These are phyloP conservation scores for Zapus hudsonius DNA, from an alignment of 2,113 vertebrate genomes.

Conservation along the genomic window DNA sequence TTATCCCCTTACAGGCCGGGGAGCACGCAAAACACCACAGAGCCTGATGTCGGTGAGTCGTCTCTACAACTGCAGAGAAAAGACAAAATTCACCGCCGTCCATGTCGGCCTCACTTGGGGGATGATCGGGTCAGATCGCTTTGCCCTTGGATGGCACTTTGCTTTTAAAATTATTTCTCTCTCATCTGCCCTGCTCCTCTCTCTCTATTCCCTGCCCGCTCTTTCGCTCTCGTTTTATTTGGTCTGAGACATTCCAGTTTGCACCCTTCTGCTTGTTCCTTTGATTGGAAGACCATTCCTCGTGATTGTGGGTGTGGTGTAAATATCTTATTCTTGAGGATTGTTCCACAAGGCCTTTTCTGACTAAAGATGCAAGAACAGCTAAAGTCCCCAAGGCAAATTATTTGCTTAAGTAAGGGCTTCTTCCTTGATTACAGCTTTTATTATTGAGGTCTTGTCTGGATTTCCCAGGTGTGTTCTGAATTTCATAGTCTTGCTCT, in stretches of 20 bases:
- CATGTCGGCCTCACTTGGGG: constrained; percentile 29
- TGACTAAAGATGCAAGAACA: constrained; percentile 37
- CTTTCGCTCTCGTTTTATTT: not conserved
- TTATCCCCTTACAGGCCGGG: constrained; percentile 63
- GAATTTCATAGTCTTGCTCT: constrained; percentile 56
- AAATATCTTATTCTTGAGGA: constrained; percentile 65
- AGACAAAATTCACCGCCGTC: constrained; percentile 78
- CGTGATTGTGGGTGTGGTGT: not conserved
- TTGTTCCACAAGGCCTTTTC: constrained; percentile 32
- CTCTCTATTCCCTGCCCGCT: not conserved
- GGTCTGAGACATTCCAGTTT: not conserved
- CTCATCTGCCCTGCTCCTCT: not conserved
- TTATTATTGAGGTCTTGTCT: constrained; percentile 75
- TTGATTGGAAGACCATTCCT: constrained; percentile 54
- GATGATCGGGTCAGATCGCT: constrained; percentile 75
- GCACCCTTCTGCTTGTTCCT: not conserved
- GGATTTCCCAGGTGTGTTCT: constrained; percentile 77
- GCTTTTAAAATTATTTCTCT: not conserved
- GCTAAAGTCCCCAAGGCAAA: constrained; percentile 62
- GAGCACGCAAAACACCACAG: constrained; percentile 66
- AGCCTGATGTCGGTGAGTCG: constrained; percentile 81
- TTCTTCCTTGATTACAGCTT: constrained; percentile 78
- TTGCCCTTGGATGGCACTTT: constrained; percentile 74
- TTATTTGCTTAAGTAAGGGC: constrained; percentile 77
- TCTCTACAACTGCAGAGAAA: constrained; percentile 63